Conservation (phyloP, 2,888 invertebrate genomes). For the Margaritifera margaritifera region DNA sequence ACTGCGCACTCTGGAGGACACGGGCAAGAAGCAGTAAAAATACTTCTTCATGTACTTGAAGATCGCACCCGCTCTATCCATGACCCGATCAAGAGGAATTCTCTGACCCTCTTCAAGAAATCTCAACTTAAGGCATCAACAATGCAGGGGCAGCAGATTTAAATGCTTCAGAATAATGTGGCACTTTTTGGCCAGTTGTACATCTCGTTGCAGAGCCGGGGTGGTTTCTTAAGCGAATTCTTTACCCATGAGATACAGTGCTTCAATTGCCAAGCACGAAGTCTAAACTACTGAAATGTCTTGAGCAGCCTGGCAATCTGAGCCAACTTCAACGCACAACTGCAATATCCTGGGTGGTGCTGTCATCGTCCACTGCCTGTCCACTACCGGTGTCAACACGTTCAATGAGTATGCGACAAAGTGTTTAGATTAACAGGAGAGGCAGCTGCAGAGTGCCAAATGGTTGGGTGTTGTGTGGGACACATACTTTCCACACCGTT, state of each 20-base stretch:
- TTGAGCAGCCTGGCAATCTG: neutral
- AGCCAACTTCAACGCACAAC: too few relatives aligned
- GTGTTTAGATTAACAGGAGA: neutral
- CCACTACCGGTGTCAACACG: too few relatives aligned
- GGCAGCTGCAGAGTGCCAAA: neutral
- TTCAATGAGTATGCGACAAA: conserved; percentile 1
- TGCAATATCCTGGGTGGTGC: conserved; percentile 1
- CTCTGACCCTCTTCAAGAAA: neutral
- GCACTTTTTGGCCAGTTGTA: conserved; percentile 19
- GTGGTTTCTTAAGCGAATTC: conserved; percentile 18
- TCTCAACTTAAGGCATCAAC: neutral
- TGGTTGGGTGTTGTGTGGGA: conserved; percentile 1
- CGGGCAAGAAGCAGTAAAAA: neutral
- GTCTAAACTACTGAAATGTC: neutral
- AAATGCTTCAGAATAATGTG: conserved; percentile 21
- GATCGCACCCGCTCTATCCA: neutral
- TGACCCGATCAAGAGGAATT: conserved; percentile 1
- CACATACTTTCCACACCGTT: neutral
- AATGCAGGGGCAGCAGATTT: neutral
- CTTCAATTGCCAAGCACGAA: neutral
- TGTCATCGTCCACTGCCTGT: neutral
- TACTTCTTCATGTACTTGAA: too few relatives aligned
- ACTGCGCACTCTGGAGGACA: neutral
- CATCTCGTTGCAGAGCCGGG: conserved; percentile 14
- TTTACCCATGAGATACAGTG: conserved; percentile 18